Evolutionary conservation across 1,140 invertebrate genomes (phyloP).

Genomic region (Calosoma granatense): DNA sequence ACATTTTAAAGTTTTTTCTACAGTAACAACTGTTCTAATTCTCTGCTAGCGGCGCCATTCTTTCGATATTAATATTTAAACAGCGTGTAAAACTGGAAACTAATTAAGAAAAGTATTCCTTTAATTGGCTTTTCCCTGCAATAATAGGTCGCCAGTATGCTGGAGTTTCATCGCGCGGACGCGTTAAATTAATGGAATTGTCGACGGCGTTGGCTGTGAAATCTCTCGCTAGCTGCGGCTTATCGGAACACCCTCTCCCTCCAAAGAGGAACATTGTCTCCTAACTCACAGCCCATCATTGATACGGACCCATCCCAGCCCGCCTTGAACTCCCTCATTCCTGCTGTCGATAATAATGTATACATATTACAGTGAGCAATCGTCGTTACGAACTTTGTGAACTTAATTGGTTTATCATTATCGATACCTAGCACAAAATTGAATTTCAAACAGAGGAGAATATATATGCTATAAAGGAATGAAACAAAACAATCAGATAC

Average conservation of each 20-base stretch:
- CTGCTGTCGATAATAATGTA: background rate
- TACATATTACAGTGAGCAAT: background rate
- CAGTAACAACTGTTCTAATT: no score
- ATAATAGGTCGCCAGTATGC: slow-evolving; percentile 20
- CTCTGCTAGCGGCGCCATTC: background rate
- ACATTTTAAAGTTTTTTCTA: no score
- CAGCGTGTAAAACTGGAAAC: slow-evolving; percentile 26
- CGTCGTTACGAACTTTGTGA: background rate
- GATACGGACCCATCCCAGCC: no score
- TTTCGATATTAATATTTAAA: slow-evolving; percentile 25
- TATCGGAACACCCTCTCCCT: slow-evolving; percentile 18
- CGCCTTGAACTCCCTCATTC: background rate
- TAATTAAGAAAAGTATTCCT: slow-evolving; percentile 29
- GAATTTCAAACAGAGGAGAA: no score
- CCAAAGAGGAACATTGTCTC: no score
- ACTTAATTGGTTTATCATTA: background rate
- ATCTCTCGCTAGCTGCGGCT: slow-evolving; percentile 25
- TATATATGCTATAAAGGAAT: no score
- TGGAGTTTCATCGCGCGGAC: slow-evolving; percentile 19
- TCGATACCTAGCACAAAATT: background rate
- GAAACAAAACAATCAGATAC: no score
- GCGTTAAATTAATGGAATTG: slow-evolving; percentile 28
- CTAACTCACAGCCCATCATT: no score
- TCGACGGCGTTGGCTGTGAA: slow-evolving; percentile 23
- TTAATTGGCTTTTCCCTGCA: slow-evolving; percentile 25